A percentile compares a stretch with the other conserved stretches of the same genome.
phyloP scores from a whole-genome alignment of 2,113 vertebrate genomes.

The Nanger granti region DNA sequence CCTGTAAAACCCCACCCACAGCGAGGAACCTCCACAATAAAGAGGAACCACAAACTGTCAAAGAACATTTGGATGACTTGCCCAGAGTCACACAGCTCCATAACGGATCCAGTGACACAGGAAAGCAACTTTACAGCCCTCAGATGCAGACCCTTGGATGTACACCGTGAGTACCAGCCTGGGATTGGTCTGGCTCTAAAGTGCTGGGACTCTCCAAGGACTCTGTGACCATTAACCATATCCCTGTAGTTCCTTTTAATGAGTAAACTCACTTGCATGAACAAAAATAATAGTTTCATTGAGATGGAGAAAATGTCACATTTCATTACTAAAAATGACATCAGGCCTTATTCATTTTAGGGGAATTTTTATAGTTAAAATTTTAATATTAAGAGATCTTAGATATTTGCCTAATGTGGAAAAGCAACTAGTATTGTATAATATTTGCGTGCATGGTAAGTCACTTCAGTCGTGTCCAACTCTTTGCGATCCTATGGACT shows the following conservation, averaged over 20 bases:
- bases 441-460: background rate
- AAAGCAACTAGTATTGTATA: background rate
- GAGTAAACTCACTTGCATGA: background rate
- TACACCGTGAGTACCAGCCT: background rate
- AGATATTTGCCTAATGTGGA: background rate
- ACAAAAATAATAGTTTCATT: conserved; percentile 36
- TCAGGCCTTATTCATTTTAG: background rate
- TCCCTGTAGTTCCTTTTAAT: background rate
- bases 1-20: no score
- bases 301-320: conserved; percentile 25
- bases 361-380: background rate
- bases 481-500: background rate
- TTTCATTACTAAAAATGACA: background rate
- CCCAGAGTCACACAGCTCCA: background rate
- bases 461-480: background rate
- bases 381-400: background rate
- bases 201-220: background rate
- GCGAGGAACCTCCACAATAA: no score
- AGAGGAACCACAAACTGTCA: background rate
- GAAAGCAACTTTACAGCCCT: background rate
- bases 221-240: background rate
- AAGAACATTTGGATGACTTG: background rate
- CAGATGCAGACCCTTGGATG: background rate
- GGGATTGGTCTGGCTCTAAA: background rate
- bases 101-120: no score